Base-by-base conservation (phyloP, 2,113 vertebrate genomes). In the Terrapene triunguis region DNA sequence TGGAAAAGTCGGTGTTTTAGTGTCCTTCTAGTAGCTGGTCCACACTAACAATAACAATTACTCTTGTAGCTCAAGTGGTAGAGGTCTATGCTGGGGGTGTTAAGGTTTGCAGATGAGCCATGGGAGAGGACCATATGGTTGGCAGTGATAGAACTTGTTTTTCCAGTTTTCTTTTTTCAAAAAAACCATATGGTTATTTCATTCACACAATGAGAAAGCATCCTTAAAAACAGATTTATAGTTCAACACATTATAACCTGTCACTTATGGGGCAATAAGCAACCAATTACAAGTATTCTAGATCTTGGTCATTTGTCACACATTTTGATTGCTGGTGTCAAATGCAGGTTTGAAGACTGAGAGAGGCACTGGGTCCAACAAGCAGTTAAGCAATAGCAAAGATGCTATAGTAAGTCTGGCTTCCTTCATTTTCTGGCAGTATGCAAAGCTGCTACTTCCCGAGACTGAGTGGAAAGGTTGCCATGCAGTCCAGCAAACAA, bases 221-320 rank as follows among this genome's bases (percentile, higher is more conserved):
- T 83, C 1, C 13, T 59, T 88, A 50, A 38, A 85, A 84, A 19
- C 27, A 35, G 27, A 38, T 14, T 44, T 14, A 6, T 25, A 44
- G 42, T 76, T 76, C 65, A 72, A 47, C 42, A 44, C 24, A 27
- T 42, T 76, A 47, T 76, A 87, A 51, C 3, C 13, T 5, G 3
- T 12, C 85, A 2, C 27, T 86, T 84, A 59, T 84, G 72, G 88
- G 53, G 6, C 5, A 53, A 76, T 57, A 57, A 72, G 7, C 65
- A 5, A 6, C 0, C 5, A 21, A 4, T 54, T 4, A 25, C 32
- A 90, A 7, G n/a, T 0, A 3, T 62, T 51, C 19, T 13, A 57
- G 29, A 54, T 7, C 22, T 0, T 4, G 14, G 22, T 82, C 72
- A 82, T 35, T 29, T 27, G 76, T 54, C 80, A 53, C n/a, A 25